A percentile compares a stretch with the other conserved stretches of the same genome.
phyloP scores from a whole-genome alignment of 2,113 vertebrate species.

The Corydoras sp. region DNA sequence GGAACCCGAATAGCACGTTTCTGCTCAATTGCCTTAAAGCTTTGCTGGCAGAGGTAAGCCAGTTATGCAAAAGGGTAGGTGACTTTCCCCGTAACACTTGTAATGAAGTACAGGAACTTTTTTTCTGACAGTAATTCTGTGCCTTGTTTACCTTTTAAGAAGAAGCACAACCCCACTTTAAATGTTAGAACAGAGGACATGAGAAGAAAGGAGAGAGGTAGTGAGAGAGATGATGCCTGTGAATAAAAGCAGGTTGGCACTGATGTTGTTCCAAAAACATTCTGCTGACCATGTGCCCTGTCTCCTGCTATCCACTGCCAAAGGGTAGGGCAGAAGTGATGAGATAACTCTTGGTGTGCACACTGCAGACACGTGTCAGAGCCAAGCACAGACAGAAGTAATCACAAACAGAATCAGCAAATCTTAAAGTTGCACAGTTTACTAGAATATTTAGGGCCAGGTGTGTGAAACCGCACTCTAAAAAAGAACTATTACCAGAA shows the following conservation, averaged over 20 bases:
- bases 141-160: not conserved
- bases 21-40: not conserved
- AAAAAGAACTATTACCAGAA: not conserved
- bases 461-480: not conserved
- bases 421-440: not conserved
- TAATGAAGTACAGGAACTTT: not conserved
- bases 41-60: not conserved
- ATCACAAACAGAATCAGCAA: constrained; percentile 27
- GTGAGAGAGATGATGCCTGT: not conserved
- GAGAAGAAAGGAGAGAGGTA: constrained; percentile 8
- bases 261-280: constrained; percentile 32
- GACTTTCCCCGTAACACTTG: not conserved
- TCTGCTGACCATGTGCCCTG: constrained; percentile 41
- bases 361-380: constrained; percentile 1
- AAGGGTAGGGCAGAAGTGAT: constrained; percentile 23
- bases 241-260: constrained; percentile 28
- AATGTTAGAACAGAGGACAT: not conserved
- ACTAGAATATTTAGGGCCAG: not conserved
- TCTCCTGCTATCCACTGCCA: constrained; percentile 20
- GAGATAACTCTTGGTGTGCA: constrained; percentile 23
- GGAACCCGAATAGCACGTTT: not conserved
- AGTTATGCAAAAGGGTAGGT: not conserved
- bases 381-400: not conserved
- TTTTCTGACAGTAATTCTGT: not conserved
- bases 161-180: not conserved